These are phyloP conservation scores for Leptopilina boulardi DNA, from an alignment of 1,140 invertebrate genomes.

Conservation along the genomic window DNA sequence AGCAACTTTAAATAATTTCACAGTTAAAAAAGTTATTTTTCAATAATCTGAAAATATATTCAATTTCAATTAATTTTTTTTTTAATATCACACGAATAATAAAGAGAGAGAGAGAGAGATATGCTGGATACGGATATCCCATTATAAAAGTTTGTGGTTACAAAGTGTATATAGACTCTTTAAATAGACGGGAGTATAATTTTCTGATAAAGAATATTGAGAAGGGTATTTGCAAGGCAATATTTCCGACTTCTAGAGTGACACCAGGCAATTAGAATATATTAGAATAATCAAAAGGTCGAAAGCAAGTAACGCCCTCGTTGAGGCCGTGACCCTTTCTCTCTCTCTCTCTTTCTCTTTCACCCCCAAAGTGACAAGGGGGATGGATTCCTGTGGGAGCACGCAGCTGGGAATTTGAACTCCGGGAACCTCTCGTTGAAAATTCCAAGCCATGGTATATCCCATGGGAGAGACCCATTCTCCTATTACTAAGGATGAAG, in stretches of 20 bases:
- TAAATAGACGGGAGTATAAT: slow-evolving; percentile 11
- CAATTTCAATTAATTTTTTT: no score
- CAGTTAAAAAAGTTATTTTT: no score
- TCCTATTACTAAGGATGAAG: slow-evolving; percentile 19
- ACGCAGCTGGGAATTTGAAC: slow-evolving; percentile 26
- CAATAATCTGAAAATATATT: no score
- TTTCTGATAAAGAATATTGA: slow-evolving; percentile 6
- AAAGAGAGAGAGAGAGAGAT: background rate
- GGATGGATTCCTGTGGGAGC: slow-evolving; percentile 30
- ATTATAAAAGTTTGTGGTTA: slow-evolving; percentile 14
- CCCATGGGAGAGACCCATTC: slow-evolving; percentile 8
- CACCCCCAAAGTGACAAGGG: slow-evolving; percentile 5
- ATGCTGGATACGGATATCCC: background rate
- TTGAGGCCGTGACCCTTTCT: slow-evolving; percentile 19
- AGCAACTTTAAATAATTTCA: no score
- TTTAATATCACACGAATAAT: no score
- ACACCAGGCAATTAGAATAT: slow-evolving; percentile 32
- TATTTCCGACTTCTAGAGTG: slow-evolving; percentile 1
- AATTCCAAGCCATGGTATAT: slow-evolving; percentile 17
- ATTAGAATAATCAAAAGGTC: slow-evolving; percentile 32
- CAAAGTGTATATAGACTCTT: slow-evolving; percentile 13
- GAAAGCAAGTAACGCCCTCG: slow-evolving; percentile 32
- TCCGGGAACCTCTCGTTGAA: slow-evolving; percentile 21
- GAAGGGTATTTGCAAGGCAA: slow-evolving; percentile 18
- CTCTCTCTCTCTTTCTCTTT: no score